These are phyloP conservation scores for Pyrrhosoma nymphula DNA, from an alignment of 2,888 invertebrate species.

Conservation along the genomic window DNA sequence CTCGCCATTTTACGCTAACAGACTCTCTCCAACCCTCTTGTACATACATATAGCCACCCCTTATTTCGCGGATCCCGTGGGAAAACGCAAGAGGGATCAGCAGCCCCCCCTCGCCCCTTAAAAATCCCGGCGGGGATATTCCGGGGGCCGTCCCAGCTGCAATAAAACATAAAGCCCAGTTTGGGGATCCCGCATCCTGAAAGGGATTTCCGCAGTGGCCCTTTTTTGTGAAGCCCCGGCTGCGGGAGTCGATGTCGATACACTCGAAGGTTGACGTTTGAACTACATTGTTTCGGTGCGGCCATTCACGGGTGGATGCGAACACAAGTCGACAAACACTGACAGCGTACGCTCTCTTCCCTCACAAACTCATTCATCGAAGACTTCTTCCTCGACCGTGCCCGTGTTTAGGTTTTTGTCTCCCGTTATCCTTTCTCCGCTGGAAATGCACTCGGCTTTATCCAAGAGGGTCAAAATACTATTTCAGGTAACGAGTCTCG, in stretches of 20 bases:
- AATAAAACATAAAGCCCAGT: not conserved
- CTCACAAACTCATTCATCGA: not conserved
- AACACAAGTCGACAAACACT: not conserved
- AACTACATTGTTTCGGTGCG: not conserved
- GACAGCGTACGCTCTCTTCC: not conserved
- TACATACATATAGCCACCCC: not conserved
- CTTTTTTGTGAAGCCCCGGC: not conserved
- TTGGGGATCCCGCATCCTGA: not conserved
- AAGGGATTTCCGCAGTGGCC: not conserved
- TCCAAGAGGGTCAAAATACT: no score
- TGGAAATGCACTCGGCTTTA: no score
- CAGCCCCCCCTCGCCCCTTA: not conserved
- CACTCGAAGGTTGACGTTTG: not conserved
- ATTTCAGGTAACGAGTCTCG: no score
- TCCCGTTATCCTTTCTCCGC: no score
- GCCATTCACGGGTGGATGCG: not conserved
- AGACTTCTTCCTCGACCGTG: not conserved
- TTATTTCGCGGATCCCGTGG: not conserved
- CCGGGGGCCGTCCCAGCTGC: conserved; percentile 3
- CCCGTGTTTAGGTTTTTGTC: no score
- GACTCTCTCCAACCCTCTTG: not conserved
- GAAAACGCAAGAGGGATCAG: not conserved
- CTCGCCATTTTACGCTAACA: not conserved
- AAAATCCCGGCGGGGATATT: not conserved
- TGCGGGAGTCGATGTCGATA: not conserved